phyloP scores from a whole-genome alignment of 2,888 invertebrate genomes.

The Sinodicranocentrus sp. region DNA sequence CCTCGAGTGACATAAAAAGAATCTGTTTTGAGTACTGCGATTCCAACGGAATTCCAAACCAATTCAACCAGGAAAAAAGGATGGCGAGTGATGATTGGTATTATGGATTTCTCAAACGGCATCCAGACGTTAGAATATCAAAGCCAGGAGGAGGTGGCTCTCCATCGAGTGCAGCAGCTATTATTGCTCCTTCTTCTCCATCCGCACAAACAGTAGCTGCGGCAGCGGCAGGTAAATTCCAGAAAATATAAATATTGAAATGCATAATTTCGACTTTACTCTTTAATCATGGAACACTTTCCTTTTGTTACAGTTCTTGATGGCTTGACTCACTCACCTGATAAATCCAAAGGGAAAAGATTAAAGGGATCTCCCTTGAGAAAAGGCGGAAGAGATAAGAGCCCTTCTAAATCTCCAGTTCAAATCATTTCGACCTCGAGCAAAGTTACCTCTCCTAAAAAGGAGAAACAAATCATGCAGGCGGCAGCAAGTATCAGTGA shows the following conservation, averaged over 20 bases:
- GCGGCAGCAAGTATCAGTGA: not conserved
- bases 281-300: too few relatives aligned
- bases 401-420: constrained; percentile 39
- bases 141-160: constrained; percentile 27
- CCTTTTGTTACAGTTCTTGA: too few relatives aligned
- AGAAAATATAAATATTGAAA: too few relatives aligned
- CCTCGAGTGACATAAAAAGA: constrained; percentile 74
- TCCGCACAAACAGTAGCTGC: too few relatives aligned
- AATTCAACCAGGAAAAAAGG: constrained; percentile 75
- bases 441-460: constrained; percentile 40
- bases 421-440: constrained; percentile 30
- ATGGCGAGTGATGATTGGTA: constrained; percentile 77
- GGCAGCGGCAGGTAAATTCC: constrained; percentile 10
- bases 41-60: constrained; percentile 75
- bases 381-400: too few relatives aligned
- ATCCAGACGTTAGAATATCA: constrained; percentile 47
- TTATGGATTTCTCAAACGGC: constrained; percentile 72
- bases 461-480: constrained; percentile 26
- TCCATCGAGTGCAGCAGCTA: not conserved
- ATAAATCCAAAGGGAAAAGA: constrained; percentile 38
- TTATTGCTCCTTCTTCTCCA: too few relatives aligned
- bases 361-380: constrained; percentile 9
- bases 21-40: constrained; percentile 77
- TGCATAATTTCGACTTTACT: too few relatives aligned
- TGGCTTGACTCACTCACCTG: too few relatives aligned